Base-by-base conservation (phyloP, 2,797 vertebrate species). In the Rachycentron canadum region DNA sequence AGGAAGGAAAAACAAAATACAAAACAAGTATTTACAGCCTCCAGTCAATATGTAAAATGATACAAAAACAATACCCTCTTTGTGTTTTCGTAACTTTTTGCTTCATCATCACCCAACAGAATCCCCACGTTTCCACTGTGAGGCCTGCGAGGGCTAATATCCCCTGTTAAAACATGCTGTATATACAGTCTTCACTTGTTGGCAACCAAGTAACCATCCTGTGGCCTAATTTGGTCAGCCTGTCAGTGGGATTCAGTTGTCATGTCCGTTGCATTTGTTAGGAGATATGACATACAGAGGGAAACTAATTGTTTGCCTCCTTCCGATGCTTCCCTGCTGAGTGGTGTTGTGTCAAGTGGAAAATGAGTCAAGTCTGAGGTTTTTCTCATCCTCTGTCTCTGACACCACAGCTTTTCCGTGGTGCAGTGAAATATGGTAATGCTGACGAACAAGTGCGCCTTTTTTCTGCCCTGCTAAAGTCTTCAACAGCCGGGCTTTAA, bases 171-270 rank as follows among this genome's bases (percentile, higher is more conserved):
- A 77, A 49, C 23, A 53, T 25, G 26, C n/a, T 62, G 49, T 69
- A 70, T 68, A 69, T 60, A 77, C 67, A 76, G 16, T 26, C 25
- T 45, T 25, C 25, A 9, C 25, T 52, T 8, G 0, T 53, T 38
- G 26, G 75, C 56, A 64, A 32, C 52, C 75, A 49, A 69, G 16
- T 60, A 50, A 21, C 62, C 26, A 32, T 43, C 14, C 64, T 43
- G 17, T 58, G 36, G 62, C 82, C 77, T 82, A 76, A 90, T 90
- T 89, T 79, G 81, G 82, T 90, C 80, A 34, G 49, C 81, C 49
- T 60, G 45, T 76, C 65, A 70, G 41, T 30, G 23, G 53, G 55
- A 41, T 73, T 68, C 43, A 67, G n/a, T 58, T 55, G 75, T 76
- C 43, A 32, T 69, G 57, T 14, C 66, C 59, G 63, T 55, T 81